phyloP scores from a whole-genome alignment of 2,888 invertebrate genomes.

The Apantesis nais region DNA sequence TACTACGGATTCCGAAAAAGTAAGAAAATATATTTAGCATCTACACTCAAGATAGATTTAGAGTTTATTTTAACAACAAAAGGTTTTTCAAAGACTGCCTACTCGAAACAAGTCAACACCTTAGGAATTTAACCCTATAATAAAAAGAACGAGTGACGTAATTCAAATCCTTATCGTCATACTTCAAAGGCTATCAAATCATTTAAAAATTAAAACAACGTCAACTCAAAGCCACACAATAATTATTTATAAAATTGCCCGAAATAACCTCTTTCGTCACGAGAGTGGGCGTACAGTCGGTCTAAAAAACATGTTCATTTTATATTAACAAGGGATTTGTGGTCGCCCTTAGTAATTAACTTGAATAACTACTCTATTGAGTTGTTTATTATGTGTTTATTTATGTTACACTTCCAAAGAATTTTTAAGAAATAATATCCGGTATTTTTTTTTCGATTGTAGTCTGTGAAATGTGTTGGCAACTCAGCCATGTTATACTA shows the following conservation, averaged over 20 bases:
- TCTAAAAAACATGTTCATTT: slow-evolving; percentile 53
- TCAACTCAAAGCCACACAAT: slow-evolving; percentile 15
- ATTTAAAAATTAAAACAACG: slow-evolving; percentile 24
- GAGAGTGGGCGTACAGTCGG: slow-evolving; percentile 46
- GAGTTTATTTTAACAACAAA: neutral
- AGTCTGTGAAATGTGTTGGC: neutral
- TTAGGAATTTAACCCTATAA: neutral
- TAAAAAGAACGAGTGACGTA: slow-evolving; percentile 1
- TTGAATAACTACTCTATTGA: slow-evolving; percentile 54
- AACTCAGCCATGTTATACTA: neutral
- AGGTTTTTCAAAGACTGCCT: neutral
- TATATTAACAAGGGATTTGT: slow-evolving; percentile 56
- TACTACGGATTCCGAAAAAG: no score
- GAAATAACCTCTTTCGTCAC: slow-evolving; percentile 42
- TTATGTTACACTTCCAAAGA: slow-evolving; percentile 31
- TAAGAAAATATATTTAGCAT: neutral
- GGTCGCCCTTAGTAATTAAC: slow-evolving; percentile 50
- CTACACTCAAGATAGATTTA: neutral
- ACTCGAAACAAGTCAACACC: neutral
- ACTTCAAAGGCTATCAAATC: slow-evolving; percentile 21
- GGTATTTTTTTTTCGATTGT: neutral
- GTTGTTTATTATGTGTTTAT: slow-evolving; percentile 55
- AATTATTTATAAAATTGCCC: slow-evolving; percentile 24
- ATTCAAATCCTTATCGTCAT: slow-evolving; percentile 15
- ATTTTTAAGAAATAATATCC: slow-evolving; percentile 3